These are phyloP conservation scores for Andinoacara biseriatus DNA, from an alignment of 2,113 vertebrate genomes.

Conservation along the genomic window DNA sequence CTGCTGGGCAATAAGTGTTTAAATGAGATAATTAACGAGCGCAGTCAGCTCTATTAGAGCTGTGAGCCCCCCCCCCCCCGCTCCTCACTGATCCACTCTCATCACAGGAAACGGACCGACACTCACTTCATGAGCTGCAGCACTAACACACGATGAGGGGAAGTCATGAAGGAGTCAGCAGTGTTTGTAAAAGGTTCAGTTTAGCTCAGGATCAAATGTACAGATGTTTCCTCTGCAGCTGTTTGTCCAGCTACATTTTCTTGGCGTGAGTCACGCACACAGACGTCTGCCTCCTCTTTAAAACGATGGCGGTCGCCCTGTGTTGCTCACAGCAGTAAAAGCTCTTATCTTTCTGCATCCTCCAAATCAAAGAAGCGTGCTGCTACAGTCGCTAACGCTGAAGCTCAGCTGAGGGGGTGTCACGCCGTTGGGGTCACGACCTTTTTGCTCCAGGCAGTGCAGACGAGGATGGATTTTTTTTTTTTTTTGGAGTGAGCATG, in stretches of 20 bases:
- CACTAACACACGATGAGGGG: not conserved
- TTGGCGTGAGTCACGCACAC: not conserved
- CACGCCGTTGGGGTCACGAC: too few species aligned
- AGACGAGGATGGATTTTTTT: not conserved
- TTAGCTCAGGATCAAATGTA: not conserved
- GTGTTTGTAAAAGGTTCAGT: not conserved
- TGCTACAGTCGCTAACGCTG: not conserved
- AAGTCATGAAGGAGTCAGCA: not conserved
- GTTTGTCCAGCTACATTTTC: not conserved
- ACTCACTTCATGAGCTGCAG: not conserved
- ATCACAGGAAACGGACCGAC: not conserved
- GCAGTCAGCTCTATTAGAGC: conserved; percentile 17
- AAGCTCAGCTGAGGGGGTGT: not conserved
- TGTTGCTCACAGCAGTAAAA: not conserved
- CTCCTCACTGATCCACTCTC: not conserved
- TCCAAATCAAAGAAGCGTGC: not conserved
- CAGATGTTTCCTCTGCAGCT: not conserved
- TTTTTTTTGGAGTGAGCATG: not conserved
- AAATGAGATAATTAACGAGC: conserved; percentile 9
- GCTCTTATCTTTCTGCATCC: not conserved
- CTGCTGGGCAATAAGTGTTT: conserved; percentile 13
- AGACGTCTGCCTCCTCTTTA: not conserved
- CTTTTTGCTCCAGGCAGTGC: too few species aligned
- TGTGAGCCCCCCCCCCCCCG: not conserved
- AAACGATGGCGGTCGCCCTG: not conserved